Conservation (phyloP, 2,113 vertebrate genomes). For the Mola mola region DNA sequence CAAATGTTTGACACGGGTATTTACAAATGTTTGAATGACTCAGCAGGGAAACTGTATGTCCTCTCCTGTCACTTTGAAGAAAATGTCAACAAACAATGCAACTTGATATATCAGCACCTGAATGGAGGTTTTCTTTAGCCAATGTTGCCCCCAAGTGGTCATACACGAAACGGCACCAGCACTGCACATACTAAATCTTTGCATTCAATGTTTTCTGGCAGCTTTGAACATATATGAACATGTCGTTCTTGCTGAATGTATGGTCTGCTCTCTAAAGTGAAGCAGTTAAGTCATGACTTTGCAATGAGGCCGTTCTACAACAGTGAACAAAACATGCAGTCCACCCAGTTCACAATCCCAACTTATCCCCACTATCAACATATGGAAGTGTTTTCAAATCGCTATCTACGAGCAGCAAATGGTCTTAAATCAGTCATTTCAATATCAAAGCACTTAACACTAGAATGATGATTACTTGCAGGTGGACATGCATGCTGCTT, state of each 20-base stretch:
- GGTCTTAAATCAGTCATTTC: slow-evolving; percentile 82
- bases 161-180: neutral
- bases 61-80: slow-evolving; percentile 24
- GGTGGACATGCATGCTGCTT: slow-evolving; percentile 72
- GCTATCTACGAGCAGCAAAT: slow-evolving; percentile 79
- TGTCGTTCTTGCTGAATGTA: slow-evolving; percentile 25
- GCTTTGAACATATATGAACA: slow-evolving; percentile 9
- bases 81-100: slow-evolving; percentile 38
- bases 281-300: slow-evolving; percentile 9
- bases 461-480: slow-evolving; percentile 84
- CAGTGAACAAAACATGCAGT: slow-evolving; percentile 35
- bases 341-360: slow-evolving; percentile 45
- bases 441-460: slow-evolving; percentile 86
- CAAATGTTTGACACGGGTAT: slow-evolving; percentile 24
- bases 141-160: slow-evolving; percentile 70
- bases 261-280: slow-evolving; percentile 1
- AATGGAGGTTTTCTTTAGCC: slow-evolving; percentile 20
- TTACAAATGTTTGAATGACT: slow-evolving; percentile 28
- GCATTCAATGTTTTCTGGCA: slow-evolving; percentile 2
- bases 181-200: neutral
- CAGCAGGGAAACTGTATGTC: slow-evolving; percentile 26
- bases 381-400: slow-evolving; percentile 78
- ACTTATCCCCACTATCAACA: slow-evolving; percentile 75
- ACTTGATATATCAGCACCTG: neutral
- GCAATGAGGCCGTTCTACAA: slow-evolving; percentile 9